Base-by-base conservation (phyloP, 2,888 invertebrate genomes). In the Autographa pulchrina region DNA sequence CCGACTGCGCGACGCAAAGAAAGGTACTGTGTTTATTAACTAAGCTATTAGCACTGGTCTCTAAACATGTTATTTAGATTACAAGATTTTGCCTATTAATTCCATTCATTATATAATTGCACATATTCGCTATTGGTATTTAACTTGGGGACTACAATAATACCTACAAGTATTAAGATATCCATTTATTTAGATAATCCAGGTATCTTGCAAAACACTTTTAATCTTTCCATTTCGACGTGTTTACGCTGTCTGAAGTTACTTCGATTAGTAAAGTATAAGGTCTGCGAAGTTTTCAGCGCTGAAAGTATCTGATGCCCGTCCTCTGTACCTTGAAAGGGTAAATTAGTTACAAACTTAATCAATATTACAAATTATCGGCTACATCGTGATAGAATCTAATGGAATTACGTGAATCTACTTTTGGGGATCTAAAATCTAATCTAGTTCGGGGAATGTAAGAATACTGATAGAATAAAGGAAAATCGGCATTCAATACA, bases 201-300 rank as follows among this genome's bases (percentile, higher is more conserved):
- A 43, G 43, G 41, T 41, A 41, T 35, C 35, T 35, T 25, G 6
- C 35, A 35, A 35, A 35, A 3, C 6, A 35, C 6, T 35, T 35
- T 35, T 2, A 25, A 35, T 38, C 38, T 11, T 11, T 11, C 9
- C 38, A 38, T 38, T 38, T 38, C 7, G 18, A 20, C 13, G 11
- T 59, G 35, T 54, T 68, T 62, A 65, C 13, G n/a, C 67, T 31
- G 35, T 71, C 65, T 71, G 60, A n/a, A 60, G 74, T 38, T 75
- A 8, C 20, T 62, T 76, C 61, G 25, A 66, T 66, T 64, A 25
- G 63, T 43, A 35, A 38, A 13, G n/a, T 25, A 6, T 56, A 32
- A 43, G 16, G 58, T 61, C 63, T 61, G 11, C 2, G 7, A 68
- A 66, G 68, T 76, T 77, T 74, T 67, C 13, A 52, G 52, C 62